These are phyloP conservation scores for Otus sunia DNA, from an alignment of 2,113 vertebrate genomes.

Conservation along the genomic window DNA sequence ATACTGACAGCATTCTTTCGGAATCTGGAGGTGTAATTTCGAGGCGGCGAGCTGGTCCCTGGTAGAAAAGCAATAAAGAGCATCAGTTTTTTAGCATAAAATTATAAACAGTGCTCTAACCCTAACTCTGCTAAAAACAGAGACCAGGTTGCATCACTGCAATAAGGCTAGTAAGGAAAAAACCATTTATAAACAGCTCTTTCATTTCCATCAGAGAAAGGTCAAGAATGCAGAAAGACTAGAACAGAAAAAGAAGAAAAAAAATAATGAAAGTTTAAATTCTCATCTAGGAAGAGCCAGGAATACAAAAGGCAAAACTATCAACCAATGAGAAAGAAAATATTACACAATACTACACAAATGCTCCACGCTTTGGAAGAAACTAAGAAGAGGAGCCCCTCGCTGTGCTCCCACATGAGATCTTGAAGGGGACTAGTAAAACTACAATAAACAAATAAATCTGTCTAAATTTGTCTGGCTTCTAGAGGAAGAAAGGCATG, in stretches of 20 bases:
- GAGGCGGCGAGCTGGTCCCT: constrained; percentile 82
- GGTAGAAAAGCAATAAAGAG: neutral
- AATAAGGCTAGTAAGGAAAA: neutral
- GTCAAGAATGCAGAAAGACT: neutral
- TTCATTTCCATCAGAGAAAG: neutral
- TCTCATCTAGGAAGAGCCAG: neutral
- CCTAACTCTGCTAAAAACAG: neutral
- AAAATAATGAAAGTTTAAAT: neutral
- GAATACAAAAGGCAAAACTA: neutral
- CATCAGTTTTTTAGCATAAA: neutral
- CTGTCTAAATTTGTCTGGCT: neutral
- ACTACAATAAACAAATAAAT: neutral
- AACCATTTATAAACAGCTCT: neutral
- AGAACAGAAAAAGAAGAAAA: neutral
- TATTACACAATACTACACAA: neutral
- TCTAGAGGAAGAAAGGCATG: neutral
- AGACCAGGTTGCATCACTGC: neutral
- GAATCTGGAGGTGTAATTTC: constrained; percentile 77
- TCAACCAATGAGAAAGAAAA: neutral
- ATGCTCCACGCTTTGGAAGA: neutral
- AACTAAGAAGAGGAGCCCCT: neutral
- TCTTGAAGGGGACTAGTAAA: neutral
- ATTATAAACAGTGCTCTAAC: neutral
- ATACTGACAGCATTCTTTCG: constrained; percentile 74
- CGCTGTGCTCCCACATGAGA: neutral